These are phyloP conservation scores for Orestias chungarensis DNA, from an alignment of 2,797 vertebrate species.

Conservation along the genomic window DNA sequence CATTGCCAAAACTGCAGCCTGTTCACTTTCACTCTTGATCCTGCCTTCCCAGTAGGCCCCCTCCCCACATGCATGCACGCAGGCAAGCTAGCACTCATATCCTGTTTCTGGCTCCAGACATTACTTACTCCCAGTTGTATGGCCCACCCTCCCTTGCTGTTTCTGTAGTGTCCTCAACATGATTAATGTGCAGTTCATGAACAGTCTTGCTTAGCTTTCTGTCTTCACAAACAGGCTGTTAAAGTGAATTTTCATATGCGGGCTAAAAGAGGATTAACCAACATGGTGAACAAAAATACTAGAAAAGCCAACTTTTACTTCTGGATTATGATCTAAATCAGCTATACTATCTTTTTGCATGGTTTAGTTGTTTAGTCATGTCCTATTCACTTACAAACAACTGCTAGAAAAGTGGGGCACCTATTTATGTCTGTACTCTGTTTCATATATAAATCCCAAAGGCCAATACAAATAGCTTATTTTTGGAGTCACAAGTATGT, in stretches of 20 bases:
- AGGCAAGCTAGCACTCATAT: constrained; percentile 10
- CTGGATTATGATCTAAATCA: not conserved
- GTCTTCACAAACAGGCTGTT: constrained; percentile 32
- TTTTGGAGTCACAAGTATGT: not conserved
- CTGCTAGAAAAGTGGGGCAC: not conserved
- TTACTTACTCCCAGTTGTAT: constrained; percentile 48
- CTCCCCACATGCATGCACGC: constrained; percentile 39
- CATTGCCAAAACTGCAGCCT: constrained; percentile 43
- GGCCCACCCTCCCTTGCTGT: constrained; percentile 47
- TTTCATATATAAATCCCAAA: not conserved
- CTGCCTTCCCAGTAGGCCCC: constrained; percentile 34
- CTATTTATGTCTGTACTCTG: not conserved
- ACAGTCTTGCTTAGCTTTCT: constrained; percentile 51
- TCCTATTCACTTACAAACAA: not conserved
- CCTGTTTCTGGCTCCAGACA: constrained; percentile 56
- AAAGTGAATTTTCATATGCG: constrained; percentile 34
- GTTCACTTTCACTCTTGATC: constrained; percentile 60
- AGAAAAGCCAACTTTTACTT: not conserved
- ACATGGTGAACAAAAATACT: constrained; percentile 1
- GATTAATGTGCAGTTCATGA: constrained; percentile 58
- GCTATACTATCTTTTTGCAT: not conserved
- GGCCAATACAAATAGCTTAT: not conserved
- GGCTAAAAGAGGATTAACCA: constrained; percentile 12
- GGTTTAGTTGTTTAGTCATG: not conserved
- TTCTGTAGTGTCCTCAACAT: constrained; percentile 57